Conservation (phyloP, 2,888 invertebrate species). For the Metellina segmentata region DNA sequence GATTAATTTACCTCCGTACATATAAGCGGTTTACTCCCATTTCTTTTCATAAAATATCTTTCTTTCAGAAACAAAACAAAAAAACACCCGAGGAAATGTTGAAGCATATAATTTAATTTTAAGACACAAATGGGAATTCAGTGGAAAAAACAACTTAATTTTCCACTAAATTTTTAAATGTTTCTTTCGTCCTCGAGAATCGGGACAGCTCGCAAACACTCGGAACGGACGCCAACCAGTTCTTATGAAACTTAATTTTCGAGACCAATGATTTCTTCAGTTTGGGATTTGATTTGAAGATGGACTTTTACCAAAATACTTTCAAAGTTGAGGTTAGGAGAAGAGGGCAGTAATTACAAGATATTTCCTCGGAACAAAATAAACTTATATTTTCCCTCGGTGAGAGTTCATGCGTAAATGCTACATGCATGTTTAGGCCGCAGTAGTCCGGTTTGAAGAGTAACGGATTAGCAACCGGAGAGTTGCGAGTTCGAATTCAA, state of each 20-base stretch:
- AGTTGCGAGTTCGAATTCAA: too few species aligned
- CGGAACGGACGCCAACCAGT: neutral
- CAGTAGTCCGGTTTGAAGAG: too few species aligned
- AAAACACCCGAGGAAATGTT: neutral
- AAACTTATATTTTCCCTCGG: too few species aligned
- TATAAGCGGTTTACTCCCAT: neutral
- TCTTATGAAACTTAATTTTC: conserved; percentile 18
- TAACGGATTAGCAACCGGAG: too few species aligned
- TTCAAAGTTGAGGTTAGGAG: too few species aligned
- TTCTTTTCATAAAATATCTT: neutral
- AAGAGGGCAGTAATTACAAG: too few species aligned
- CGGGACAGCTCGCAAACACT: too few species aligned
- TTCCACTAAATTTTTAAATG: neutral
- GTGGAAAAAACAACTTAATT: neutral
- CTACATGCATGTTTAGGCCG: too few species aligned
- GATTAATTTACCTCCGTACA: too few species aligned
- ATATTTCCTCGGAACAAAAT: too few species aligned
- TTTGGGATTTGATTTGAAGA: neutral
- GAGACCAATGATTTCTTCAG: conserved; percentile 1
- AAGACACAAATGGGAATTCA: neutral
- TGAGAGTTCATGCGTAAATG: too few species aligned
- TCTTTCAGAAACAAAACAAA: neutral
- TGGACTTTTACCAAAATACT: too few species aligned
- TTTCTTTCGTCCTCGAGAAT: neutral
- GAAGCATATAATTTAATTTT: neutral